Percentiles rank a stretch among this genome's conserved stretches.
Evolutionary conservation across 2,888 invertebrate species (phyloP).

Genomic region (Scrobipalpa atriplicella): DNA sequence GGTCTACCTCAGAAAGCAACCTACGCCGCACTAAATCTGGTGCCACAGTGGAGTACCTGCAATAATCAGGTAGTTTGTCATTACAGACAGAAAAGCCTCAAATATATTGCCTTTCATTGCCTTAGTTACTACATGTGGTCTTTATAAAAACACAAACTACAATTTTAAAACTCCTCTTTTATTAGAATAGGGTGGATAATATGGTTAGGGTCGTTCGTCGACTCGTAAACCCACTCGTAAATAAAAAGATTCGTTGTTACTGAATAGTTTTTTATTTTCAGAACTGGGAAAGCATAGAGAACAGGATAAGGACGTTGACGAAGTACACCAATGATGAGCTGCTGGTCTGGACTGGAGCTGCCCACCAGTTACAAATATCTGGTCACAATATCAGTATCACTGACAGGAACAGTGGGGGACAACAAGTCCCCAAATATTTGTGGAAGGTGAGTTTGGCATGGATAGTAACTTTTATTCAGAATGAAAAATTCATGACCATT

Average conservation of each 20-base stretch:
- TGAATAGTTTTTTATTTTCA: no score
- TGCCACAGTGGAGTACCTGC: conserved; percentile 64
- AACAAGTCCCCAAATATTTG: conserved; percentile 48
- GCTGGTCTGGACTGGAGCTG: conserved; percentile 51
- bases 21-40: conserved; percentile 53
- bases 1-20: conserved; percentile 53
- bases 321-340: conserved; percentile 39
- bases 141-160: no score
- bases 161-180: no score
- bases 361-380: conserved; percentile 35
- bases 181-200: no score
- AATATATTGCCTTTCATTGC: no score
- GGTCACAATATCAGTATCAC: conserved; percentile 19
- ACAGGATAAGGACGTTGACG: conserved; percentile 47
- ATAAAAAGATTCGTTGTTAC: no score
- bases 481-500: background rate
- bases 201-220: no score
- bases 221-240: no score
- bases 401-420: conserved; percentile 24
- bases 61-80: conserved; percentile 44
- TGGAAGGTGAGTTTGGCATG: conserved; percentile 56
- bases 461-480: no score
- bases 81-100: background rate
- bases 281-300: conserved; percentile 62
- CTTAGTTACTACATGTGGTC: no score